These are phyloP conservation scores for Antennarius maculatus DNA, from an alignment of 2,797 vertebrate genomes.

Conservation along the genomic window DNA sequence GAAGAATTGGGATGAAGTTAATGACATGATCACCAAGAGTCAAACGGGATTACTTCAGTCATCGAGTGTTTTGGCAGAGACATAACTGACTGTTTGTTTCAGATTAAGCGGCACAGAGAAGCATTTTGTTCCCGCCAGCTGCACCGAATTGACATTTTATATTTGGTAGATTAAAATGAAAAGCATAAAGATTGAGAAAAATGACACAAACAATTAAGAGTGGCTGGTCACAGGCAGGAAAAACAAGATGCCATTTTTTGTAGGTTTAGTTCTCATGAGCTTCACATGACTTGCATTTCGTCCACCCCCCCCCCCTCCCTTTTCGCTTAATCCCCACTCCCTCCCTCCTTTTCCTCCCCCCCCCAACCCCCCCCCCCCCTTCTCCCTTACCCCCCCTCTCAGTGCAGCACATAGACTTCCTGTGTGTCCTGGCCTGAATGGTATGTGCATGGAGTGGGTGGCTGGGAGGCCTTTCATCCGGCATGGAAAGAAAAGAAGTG, in stretches of 20 bases:
- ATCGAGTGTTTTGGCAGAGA: slow-evolving; percentile 14
- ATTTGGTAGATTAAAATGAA: slow-evolving; percentile 18
- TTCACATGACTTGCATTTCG: slow-evolving; percentile 84
- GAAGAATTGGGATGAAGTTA: slow-evolving; percentile 17
- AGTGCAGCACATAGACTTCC: slow-evolving; percentile 81
- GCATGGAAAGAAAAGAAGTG: slow-evolving; percentile 75
- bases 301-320: slow-evolving; percentile 32
- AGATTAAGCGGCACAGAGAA: background rate
- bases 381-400: slow-evolving; percentile 27
- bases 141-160: background rate
- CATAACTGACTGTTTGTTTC: slow-evolving; percentile 29
- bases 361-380: slow-evolving; percentile 23
- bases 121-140: slow-evolving; percentile 21
- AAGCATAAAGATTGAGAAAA: slow-evolving; percentile 22
- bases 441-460: slow-evolving; percentile 85
- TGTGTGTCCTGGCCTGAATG: slow-evolving; percentile 86
- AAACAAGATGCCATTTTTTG: slow-evolving; percentile 73
- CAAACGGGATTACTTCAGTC: slow-evolving; percentile 40
- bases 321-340: slow-evolving; percentile 9
- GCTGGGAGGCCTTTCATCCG: slow-evolving; percentile 85
- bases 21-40: slow-evolving; percentile 6
- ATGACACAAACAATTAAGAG: slow-evolving; percentile 49
- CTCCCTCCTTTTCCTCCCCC: slow-evolving; percentile 24
- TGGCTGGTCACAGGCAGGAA: slow-evolving; percentile 28
- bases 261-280: slow-evolving; percentile 79